Conservation (phyloP, 2,113 vertebrate genomes). For the Brienomyrus longianalis region DNA sequence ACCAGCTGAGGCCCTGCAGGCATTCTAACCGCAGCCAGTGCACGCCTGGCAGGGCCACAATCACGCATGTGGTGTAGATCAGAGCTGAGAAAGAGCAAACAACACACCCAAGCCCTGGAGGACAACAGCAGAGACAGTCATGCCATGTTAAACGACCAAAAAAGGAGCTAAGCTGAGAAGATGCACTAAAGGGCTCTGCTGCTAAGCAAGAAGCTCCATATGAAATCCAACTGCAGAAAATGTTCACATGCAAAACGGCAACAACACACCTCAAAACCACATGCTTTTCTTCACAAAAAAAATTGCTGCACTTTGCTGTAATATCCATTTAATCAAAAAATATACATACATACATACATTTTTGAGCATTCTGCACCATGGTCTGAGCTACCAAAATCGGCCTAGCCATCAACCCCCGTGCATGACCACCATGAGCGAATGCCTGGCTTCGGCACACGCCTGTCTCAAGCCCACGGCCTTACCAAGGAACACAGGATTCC, state of each 20-base stretch:
- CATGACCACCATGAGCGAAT: neutral
- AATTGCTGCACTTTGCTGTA: neutral
- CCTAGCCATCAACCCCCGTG: neutral
- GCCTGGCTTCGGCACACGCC: neutral
- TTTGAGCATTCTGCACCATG: neutral
- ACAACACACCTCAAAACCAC: neutral
- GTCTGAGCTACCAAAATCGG: neutral
- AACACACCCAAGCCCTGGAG: neutral
- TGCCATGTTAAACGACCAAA: neutral
- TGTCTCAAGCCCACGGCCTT: neutral
- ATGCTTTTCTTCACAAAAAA: neutral
- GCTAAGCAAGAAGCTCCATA: neutral
- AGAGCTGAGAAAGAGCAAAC: neutral
- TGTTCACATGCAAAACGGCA: neutral
- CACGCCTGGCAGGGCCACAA: neutral
- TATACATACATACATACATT: no score
- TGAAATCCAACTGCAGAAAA: neutral
- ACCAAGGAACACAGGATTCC: neutral
- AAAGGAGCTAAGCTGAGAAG: neutral
- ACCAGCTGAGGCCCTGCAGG: neutral
- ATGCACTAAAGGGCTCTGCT: neutral
- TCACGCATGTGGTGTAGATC: neutral
- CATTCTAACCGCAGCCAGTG: neutral
- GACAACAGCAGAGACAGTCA: neutral
- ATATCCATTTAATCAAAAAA: neutral